Conservation (phyloP, 2,113 vertebrate species). For the Corythaixoides concolor region DNA sequence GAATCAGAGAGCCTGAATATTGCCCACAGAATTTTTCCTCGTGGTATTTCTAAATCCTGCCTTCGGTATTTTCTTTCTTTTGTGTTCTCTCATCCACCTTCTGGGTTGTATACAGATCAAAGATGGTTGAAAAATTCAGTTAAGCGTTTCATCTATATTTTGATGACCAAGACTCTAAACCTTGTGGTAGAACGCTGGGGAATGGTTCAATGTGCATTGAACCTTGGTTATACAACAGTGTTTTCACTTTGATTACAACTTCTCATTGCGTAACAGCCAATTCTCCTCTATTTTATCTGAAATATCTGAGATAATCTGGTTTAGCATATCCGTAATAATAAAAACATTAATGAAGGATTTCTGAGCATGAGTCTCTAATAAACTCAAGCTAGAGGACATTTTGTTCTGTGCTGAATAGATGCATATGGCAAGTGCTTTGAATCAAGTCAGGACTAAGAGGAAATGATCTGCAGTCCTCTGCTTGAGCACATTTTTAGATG, state of each 20-base stretch:
- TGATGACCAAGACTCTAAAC: neutral
- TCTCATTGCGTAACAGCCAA: neutral
- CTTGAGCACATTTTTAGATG: constrained; percentile 21
- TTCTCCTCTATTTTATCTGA: neutral
- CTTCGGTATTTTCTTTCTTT: neutral
- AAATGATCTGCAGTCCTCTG: constrained; percentile 24
- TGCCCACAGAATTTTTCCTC: neutral
- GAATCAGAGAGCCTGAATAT: neutral
- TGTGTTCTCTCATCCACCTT: neutral
- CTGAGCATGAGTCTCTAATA: neutral
- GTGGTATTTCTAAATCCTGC: neutral
- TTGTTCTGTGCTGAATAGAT: neutral
- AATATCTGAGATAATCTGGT: neutral
- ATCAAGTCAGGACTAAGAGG: neutral
- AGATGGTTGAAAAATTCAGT: neutral
- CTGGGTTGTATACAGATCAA: neutral
- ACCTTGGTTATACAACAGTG: neutral
- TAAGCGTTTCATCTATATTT: neutral
- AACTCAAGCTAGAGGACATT: neutral
- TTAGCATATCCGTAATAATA: neutral
- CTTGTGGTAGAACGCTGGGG: neutral
- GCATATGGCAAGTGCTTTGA: neutral
- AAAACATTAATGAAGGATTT: neutral
- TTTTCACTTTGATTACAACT: neutral
- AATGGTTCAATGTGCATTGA: neutral